These are phyloP conservation scores for Phaethornis superciliosus DNA, from an alignment of 2,113 vertebrate genomes.

Conservation along the genomic window DNA sequence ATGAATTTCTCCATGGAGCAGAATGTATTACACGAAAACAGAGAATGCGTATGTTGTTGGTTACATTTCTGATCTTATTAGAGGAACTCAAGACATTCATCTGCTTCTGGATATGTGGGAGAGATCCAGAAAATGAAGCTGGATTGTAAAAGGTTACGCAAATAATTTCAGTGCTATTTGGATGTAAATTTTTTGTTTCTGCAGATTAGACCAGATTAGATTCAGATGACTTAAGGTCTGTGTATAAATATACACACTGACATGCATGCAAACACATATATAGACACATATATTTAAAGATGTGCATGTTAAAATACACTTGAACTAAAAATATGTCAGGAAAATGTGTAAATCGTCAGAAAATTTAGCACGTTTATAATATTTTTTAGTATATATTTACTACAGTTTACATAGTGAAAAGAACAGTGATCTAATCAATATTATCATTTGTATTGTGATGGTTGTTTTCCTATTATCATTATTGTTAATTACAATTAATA, in stretches of 20 bases:
- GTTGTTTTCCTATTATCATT: conserved; percentile 8
- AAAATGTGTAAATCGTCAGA: not conserved
- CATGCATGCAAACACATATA: not conserved
- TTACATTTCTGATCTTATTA: not conserved
- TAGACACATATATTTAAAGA: not conserved
- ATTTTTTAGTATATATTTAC: not conserved
- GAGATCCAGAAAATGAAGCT: not conserved
- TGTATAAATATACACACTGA: rapidly evolving
- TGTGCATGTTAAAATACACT: not conserved
- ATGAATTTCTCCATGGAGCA: rapidly evolving
- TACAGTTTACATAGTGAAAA: not conserved
- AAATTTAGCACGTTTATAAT: not conserved
- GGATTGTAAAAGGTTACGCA: not conserved
- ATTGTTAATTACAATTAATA: not conserved
- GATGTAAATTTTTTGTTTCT: not conserved
- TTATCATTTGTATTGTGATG: not conserved
- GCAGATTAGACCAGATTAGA: not conserved
- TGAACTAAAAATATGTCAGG: not conserved
- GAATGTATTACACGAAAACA: not conserved
- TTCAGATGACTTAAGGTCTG: not conserved
- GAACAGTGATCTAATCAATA: not conserved
- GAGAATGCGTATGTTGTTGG: not conserved
- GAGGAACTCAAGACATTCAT: not conserved
- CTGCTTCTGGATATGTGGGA: not conserved
- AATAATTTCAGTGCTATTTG: not conserved